Evolutionary conservation across 2,113 vertebrate genomes (phyloP).

Genomic region (Sinosuthora webbiana): DNA sequence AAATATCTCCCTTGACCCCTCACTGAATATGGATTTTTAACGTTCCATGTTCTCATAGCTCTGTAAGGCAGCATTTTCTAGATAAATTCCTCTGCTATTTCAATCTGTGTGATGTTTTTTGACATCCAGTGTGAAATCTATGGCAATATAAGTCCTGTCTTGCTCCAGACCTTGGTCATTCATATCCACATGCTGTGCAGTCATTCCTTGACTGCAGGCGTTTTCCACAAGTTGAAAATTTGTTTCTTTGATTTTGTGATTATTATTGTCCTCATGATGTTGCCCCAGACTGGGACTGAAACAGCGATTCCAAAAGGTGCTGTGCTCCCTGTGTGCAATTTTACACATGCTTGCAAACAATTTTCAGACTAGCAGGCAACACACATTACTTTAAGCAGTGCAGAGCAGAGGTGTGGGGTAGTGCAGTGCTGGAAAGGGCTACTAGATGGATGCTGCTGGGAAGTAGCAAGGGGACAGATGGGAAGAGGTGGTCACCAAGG

Average conservation of each 20-base stretch:
- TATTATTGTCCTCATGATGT: background rate
- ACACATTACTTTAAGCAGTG: background rate
- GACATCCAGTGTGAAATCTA: background rate
- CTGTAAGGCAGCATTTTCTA: background rate
- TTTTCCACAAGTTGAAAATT: background rate
- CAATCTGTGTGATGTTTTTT: background rate
- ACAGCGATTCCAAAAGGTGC: rapidly evolving
- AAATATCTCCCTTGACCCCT: background rate
- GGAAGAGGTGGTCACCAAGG: background rate
- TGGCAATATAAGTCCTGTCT: background rate
- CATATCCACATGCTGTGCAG: background rate
- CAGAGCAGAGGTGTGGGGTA: background rate
- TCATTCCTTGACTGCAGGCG: background rate
- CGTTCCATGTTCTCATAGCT: background rate
- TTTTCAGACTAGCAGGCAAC: background rate
- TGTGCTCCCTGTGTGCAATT: background rate
- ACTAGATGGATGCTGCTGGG: background rate
- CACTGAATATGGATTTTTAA: background rate
- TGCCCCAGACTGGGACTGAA: background rate
- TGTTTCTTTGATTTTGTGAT: background rate
- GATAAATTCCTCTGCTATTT: background rate
- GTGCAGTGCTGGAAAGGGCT: background rate
- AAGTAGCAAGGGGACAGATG: background rate
- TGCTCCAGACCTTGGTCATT: background rate
- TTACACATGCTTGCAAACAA: background rate